phyloP scores from a whole-genome alignment of 2,888 invertebrate genomes.

The Sceliomorpha sp. region DNA sequence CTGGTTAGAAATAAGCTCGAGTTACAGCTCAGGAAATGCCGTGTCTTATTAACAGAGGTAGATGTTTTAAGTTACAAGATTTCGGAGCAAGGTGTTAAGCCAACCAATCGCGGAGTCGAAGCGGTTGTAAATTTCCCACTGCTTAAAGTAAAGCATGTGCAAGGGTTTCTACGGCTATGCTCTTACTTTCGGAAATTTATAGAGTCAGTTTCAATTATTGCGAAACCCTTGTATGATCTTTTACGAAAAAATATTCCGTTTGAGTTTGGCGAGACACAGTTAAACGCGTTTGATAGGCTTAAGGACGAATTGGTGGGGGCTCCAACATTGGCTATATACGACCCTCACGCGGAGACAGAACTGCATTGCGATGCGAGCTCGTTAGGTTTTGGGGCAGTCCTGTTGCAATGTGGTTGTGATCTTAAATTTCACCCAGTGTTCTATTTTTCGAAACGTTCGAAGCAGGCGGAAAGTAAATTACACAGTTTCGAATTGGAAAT shows the following conservation, averaged over 20 bases:
- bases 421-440: conserved; percentile 64
- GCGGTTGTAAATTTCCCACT: conserved; percentile 59
- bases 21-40: conserved; percentile 55
- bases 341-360: conserved; percentile 66
- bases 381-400: conserved; percentile 65
- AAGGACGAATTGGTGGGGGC: conserved; percentile 50
- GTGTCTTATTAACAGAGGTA: conserved; percentile 51
- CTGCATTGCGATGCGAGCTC: conserved; percentile 71
- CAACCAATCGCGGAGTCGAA: conserved; percentile 50
- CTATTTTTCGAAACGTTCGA: conserved; percentile 66
- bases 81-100: conserved; percentile 48
- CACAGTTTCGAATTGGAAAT: conserved; percentile 70
- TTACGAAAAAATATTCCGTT: conserved; percentile 50
- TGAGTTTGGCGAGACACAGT: conserved; percentile 57
- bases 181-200: conserved; percentile 66
- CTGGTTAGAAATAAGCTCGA: conserved; percentile 31
- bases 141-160: conserved; percentile 53
- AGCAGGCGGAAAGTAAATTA: conserved; percentile 59
- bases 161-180: conserved; percentile 63
- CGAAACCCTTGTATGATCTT: conserved; percentile 66
- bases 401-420: conserved; percentile 65
- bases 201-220: conserved; percentile 53
- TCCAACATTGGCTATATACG: conserved; percentile 67
- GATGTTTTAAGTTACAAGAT: conserved; percentile 61
- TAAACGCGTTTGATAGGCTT: conserved; percentile 57